Conservation (phyloP, 2,888 invertebrate genomes). For the Pandemis heparana region DNA sequence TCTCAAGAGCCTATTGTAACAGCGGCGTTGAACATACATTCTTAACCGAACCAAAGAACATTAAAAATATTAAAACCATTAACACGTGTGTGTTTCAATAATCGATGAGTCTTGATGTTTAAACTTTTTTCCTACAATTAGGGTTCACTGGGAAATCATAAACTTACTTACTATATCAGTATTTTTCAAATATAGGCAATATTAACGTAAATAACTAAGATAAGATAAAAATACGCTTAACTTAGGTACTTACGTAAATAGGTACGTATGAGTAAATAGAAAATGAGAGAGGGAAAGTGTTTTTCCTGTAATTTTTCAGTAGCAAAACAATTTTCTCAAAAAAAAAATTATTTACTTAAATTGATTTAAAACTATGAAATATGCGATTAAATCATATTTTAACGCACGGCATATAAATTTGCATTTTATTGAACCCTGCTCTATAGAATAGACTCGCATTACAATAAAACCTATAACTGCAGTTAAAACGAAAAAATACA, state of each 20-base stretch:
- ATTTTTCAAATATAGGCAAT: too few relatives aligned
- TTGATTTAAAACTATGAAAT: too few relatives aligned
- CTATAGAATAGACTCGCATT: background rate
- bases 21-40: constrained; percentile 2
- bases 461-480: constrained; percentile 5
- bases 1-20: background rate
- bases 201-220: too few relatives aligned
- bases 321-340: too few relatives aligned
- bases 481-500: constrained; percentile 63
- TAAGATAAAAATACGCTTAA: too few relatives aligned
- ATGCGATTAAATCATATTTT: too few relatives aligned
- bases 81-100: constrained; percentile 75
- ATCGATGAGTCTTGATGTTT: constrained; percentile 77
- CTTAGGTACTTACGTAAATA: too few relatives aligned
- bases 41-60: constrained; percentile 6
- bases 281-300: too few relatives aligned
- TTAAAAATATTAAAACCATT: constrained; percentile 64
- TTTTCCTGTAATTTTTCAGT: too few relatives aligned
- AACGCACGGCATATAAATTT: background rate
- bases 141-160: constrained; percentile 52
- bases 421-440: constrained; percentile 19
- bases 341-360: too few relatives aligned
- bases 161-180: too few relatives aligned
- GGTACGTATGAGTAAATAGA: too few relatives aligned
- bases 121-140: constrained; percentile 70